These are phyloP conservation scores for Tetramorium bicarinatum DNA, from an alignment of 2,888 invertebrate species.

Conservation along the genomic window DNA sequence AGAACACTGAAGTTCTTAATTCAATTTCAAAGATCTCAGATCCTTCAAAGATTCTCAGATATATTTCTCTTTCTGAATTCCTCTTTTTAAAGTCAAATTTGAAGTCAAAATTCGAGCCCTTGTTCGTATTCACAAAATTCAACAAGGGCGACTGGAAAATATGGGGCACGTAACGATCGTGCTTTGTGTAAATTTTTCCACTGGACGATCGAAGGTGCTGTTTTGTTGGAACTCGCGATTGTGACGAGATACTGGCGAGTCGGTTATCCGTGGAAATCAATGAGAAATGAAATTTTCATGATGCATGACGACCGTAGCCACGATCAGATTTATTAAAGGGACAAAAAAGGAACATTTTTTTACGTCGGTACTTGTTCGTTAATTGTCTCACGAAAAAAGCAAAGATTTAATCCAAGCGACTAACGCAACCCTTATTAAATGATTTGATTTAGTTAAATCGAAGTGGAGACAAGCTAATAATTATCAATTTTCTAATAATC, in stretches of 20 bases:
- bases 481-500: background rate
- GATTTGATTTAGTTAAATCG: background rate
- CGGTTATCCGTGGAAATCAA: slow-evolving; percentile 67
- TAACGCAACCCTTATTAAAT: background rate
- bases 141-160: slow-evolving; percentile 10
- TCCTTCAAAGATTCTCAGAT: too few relatives aligned
- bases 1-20: background rate
- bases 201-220: slow-evolving; percentile 65
- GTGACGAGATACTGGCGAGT: slow-evolving; percentile 67
- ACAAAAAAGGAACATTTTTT: background rate
- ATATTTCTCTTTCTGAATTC: background rate
- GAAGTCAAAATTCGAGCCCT: background rate
- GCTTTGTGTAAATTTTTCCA: slow-evolving; percentile 59
- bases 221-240: slow-evolving; percentile 33
- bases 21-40: background rate
- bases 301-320: slow-evolving; percentile 24
- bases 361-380: background rate
- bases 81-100: background rate
- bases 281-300: slow-evolving; percentile 71
- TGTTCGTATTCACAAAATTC: background rate
- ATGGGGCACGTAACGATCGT: slow-evolving; percentile 22
- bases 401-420: background rate
- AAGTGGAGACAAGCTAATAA: background rate
- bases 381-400: background rate
- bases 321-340: background rate